Conservation (phyloP, 2,113 vertebrate genomes). For the Sinocyclocheilus maitianheensis region DNA sequence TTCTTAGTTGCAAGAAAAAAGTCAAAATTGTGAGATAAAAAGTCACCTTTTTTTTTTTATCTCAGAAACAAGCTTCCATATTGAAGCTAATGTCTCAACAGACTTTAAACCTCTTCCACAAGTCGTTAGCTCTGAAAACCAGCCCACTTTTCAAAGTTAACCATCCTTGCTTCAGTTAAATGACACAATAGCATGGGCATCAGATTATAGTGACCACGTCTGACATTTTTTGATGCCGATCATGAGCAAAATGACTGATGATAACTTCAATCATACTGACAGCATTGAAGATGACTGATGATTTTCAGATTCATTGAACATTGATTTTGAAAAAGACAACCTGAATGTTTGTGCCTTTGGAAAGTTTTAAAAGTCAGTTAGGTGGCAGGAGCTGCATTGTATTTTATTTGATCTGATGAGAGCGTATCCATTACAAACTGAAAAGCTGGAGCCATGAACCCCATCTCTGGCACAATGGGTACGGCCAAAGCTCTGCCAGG, state of each 20-base stretch:
- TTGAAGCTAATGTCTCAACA: neutral
- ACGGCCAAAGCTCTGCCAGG: neutral
- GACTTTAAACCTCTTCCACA: neutral
- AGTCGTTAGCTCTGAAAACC: neutral
- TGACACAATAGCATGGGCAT: neutral
- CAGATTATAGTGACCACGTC: neutral
- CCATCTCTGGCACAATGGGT: slow-evolving; percentile 3
- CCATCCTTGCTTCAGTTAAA: neutral
- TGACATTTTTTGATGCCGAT: neutral
- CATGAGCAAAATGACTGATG: neutral
- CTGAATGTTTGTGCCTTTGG: neutral
- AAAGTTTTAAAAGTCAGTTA: neutral
- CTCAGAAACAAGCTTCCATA: too few relatives aligned
- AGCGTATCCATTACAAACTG: neutral
- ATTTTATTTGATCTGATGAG: slow-evolving; percentile 15
- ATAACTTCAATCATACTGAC: neutral
- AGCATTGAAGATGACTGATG: neutral
- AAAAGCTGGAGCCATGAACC: neutral
- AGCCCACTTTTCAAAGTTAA: neutral
- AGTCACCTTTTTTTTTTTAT: too few relatives aligned
- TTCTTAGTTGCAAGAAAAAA: too few relatives aligned
- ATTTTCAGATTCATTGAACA: neutral
- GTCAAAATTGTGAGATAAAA: too few relatives aligned
- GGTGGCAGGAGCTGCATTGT: neutral
- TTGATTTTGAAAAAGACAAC: neutral